A percentile compares a stretch with the other conserved stretches of the same genome.
Evolutionary conservation across 1,140 invertebrate genomes (phyloP).

Genomic region (Holotrichia oblita): DNA sequence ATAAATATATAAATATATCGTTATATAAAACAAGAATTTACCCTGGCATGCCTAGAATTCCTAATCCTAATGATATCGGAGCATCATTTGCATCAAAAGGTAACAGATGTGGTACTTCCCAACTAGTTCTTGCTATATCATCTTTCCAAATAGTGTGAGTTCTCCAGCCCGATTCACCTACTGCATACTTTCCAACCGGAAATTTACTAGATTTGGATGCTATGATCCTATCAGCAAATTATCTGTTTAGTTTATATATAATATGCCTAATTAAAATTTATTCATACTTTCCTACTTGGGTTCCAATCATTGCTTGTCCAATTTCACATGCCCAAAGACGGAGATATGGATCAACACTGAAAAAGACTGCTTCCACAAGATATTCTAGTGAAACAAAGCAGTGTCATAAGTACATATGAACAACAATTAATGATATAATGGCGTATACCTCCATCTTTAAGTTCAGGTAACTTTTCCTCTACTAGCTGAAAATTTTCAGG

Average conservation of each 20-base stretch:
- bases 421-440: background rate
- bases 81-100: conserved; percentile 61
- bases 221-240: conserved; percentile 52
- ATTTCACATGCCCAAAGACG: conserved; percentile 63
- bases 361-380: conserved; percentile 68
- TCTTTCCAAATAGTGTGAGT: conserved; percentile 62
- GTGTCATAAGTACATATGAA: too few species aligned
- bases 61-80: conserved; percentile 63
- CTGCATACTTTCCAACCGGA: conserved; percentile 61
- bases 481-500: conserved; percentile 68
- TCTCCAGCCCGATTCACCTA: conserved; percentile 65
- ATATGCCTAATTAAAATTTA: background rate
- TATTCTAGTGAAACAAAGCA: conserved; percentile 64
- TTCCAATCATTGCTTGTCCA: conserved; percentile 69
- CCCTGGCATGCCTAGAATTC: conserved; percentile 68
- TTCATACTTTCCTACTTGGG: conserved; percentile 70
- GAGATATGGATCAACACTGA: conserved; percentile 70
- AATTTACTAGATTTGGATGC: conserved; percentile 62
- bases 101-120: conserved; percentile 52
- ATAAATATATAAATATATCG: background rate
- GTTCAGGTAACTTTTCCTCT: conserved; percentile 68
- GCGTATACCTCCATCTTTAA: conserved; percentile 69
- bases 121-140: conserved; percentile 37
- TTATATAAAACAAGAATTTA: conserved; percentile 47
- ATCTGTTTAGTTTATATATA: background rate